Conservation (phyloP, 2,888 invertebrate species). For the Autographa pulchrina region DNA sequence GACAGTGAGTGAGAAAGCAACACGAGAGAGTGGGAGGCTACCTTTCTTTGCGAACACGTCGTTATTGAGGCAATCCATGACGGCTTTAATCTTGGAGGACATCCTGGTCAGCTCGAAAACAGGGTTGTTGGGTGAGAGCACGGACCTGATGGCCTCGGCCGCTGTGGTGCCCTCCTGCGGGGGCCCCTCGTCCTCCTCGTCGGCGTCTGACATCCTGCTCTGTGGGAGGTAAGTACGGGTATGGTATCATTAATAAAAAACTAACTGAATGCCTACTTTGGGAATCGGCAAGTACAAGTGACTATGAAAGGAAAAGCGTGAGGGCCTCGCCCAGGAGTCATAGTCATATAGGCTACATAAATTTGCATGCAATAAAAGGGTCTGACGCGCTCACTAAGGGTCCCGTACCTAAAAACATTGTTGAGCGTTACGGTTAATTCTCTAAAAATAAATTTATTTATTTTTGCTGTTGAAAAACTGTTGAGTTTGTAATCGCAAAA, state of each 20-base stretch:
- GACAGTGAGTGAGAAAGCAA: not conserved
- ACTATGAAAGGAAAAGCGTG: no score
- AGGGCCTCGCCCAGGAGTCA: no score
- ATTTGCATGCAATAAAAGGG: no score
- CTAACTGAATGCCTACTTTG: no score
- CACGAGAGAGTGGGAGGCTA: constrained; percentile 38
- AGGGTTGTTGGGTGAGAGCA: constrained; percentile 92
- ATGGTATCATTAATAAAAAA: not conserved
- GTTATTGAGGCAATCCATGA: constrained; percentile 89
- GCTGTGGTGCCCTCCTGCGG: constrained; percentile 81
- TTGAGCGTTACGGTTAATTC: no score
- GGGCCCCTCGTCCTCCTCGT: constrained; percentile 61
- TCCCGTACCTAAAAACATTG: no score
- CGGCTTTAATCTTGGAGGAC: constrained; percentile 92
- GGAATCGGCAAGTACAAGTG: no score
- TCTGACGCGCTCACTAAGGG: no score
- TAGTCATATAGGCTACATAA: no score
- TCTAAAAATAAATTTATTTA: no score
- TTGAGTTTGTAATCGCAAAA: no score
- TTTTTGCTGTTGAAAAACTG: no score
- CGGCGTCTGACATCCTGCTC: constrained; percentile 58
- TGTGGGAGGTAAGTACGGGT: constrained; percentile 25
- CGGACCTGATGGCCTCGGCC: constrained; percentile 89
- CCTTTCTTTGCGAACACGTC: constrained; percentile 84
- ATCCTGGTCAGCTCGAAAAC: constrained; percentile 90